Percentiles rank a stretch among this genome's conserved stretches.
Conservation (phyloP, 53 echinoderm and acorn worm genomes). For the Paracentrotus lividus region DNA sequence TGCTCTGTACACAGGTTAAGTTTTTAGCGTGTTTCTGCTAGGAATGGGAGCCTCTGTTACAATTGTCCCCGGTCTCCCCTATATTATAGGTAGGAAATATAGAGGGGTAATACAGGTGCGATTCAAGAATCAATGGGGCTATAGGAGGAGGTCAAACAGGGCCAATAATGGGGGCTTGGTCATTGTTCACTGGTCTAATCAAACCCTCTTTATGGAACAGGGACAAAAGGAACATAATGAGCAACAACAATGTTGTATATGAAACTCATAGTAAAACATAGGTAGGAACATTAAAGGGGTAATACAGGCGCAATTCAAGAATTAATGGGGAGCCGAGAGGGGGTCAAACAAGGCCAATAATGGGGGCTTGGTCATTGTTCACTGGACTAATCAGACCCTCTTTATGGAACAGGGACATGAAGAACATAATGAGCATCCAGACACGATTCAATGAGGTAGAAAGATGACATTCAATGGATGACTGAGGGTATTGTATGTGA, state of each 20-base stretch:
- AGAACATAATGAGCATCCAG: neutral
- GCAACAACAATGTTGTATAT: neutral
- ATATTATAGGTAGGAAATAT: neutral
- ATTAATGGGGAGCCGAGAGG: neutral
- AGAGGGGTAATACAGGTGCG: neutral
- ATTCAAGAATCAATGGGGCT: neutral
- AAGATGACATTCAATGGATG: neutral
- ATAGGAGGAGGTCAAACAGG: neutral
- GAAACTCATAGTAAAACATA: neutral
- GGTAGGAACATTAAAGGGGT: neutral
- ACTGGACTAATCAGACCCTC: neutral
- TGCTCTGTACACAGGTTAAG: no score
- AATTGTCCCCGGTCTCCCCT: no score
- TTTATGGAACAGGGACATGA: neutral
- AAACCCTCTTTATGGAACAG: neutral
- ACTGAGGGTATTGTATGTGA: neutral
- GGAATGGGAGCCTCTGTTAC: no score
- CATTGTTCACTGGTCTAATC: constrained; percentile 22
- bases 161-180: neutral
- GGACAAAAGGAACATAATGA: neutral
- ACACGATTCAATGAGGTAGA: constrained; percentile 4
- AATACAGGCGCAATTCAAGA: neutral
- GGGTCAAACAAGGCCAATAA: neutral
- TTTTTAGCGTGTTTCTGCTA: no score
- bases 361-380: neutral